Conservation (phyloP, 2,888 invertebrate species). For the Pycnomerus fuliginosus region DNA sequence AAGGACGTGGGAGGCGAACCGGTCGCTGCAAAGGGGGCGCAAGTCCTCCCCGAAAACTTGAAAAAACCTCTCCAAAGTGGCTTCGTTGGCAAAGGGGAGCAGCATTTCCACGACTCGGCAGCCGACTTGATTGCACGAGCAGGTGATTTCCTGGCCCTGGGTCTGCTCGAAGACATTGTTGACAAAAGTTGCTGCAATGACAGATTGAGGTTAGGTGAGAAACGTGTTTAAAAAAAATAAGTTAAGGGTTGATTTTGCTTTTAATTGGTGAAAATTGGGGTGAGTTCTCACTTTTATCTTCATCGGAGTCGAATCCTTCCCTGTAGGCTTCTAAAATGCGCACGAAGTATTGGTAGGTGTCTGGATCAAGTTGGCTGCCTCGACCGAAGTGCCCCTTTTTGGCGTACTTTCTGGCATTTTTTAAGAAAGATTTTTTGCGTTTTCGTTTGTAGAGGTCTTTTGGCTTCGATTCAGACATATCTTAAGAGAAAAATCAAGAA, state of each 20-base stretch:
- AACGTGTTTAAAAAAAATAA: constrained; percentile 4
- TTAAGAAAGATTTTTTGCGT: constrained; percentile 65
- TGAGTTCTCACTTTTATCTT: constrained; percentile 71
- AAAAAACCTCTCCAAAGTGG: constrained; percentile 64
- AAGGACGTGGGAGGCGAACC: constrained; percentile 77
- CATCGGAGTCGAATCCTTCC: constrained; percentile 65
- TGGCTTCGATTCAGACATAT: no score
- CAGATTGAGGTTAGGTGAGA: constrained; percentile 5
- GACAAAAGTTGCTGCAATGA: constrained; percentile 60
- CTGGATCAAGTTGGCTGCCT: constrained; percentile 69
- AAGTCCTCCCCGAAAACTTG: constrained; percentile 64
- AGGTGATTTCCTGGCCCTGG: constrained; percentile 67
- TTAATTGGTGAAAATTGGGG: no score
- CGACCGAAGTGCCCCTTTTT: constrained; percentile 72
- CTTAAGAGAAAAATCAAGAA: no score
- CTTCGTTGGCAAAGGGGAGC: constrained; percentile 65
- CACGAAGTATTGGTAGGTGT: constrained; percentile 76
- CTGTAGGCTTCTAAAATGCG: constrained; percentile 71
- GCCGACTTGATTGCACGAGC: constrained; percentile 77
- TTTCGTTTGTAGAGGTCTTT: constrained; percentile 54
- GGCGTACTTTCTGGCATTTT: constrained; percentile 75
- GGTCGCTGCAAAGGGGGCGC: constrained; percentile 70
- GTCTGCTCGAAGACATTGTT: constrained; percentile 76
- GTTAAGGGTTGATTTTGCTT: no score
- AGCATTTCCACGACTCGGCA: constrained; percentile 76